Evolutionary conservation across 2,888 invertebrate genomes (phyloP), one percentile per base, ranked within the genome.

Genomic region (Hydraecia micacea): DNA sequence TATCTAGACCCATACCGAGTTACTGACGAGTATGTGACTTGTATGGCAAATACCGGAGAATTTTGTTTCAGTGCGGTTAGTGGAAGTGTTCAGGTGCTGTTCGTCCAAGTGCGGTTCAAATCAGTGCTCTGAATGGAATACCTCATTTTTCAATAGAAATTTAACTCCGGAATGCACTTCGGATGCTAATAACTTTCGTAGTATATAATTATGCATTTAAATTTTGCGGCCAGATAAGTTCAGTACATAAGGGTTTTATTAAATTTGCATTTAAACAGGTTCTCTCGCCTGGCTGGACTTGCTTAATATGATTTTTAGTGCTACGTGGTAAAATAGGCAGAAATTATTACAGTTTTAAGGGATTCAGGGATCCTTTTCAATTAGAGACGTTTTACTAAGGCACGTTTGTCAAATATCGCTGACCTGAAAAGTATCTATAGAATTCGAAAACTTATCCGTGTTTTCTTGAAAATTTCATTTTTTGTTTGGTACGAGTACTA

Each of bases 11-110:
- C 66, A 63, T 65, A 46, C 28, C 73, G n/a, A 65, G 11, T 67
- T 62, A 25, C 62, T 62, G 52, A 62, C 13, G 66, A 75, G 73
- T 78, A 68, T 78, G 71, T 85, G 85, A 78, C 81, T 81, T 67
- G 77, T 13, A 18, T 71, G n/a, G 2, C 32, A 65, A 78, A 71
- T 68, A 39, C 15, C 21, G 25, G 55, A 60, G 63, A 36, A 60
- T 32, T 32, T 32, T 32, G 32, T 32, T 32, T 32, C 32, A 32
- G 3, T 32, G 32, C 32, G 32, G 32, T 32, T 32, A 32, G 32
- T 32, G 32, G 32, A 32, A 32, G 32, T 32, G 32, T 2, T 32
- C 32, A 32, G 32, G 32, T 32, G 32, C 32, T 1, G 32, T 32
- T 32, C 32, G 32, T 32, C 32, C 32, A 32, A 2, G 32, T 32